Conservation (phyloP, 2,113 vertebrate genomes). For the Perccottus glenii region DNA sequence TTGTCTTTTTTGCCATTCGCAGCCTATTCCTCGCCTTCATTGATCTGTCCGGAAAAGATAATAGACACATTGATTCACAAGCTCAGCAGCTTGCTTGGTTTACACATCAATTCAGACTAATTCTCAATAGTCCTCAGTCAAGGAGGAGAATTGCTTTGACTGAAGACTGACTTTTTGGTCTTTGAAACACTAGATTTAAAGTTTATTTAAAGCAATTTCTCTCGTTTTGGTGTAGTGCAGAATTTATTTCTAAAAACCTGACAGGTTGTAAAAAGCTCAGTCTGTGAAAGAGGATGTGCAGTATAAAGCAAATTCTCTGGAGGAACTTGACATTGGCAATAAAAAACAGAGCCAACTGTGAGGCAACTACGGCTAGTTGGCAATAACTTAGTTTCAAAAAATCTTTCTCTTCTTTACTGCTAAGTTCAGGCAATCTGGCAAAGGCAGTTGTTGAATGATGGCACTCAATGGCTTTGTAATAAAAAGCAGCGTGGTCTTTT, state of each 20-base stretch:
- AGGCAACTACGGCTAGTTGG: slow-evolving; percentile 7
- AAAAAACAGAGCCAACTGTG: slow-evolving; percentile 21
- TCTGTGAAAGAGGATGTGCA: not conserved
- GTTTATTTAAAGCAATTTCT: not conserved
- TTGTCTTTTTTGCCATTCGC: slow-evolving; percentile 41
- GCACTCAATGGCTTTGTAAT: slow-evolving; percentile 15
- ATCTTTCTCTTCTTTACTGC: slow-evolving; percentile 17
- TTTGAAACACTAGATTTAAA: slow-evolving; percentile 9
- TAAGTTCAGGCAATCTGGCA: slow-evolving; percentile 7
- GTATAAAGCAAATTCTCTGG: slow-evolving; percentile 7
- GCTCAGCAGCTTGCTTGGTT: slow-evolving; percentile 67
- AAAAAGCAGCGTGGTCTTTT: slow-evolving; percentile 36
- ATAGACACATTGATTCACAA: slow-evolving; percentile 75
- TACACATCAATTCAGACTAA: slow-evolving; percentile 65
- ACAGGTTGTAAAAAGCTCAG: not conserved
- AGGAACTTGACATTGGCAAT: slow-evolving; percentile 22
- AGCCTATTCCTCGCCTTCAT: slow-evolving; percentile 59
- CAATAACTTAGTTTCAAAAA: slow-evolving; percentile 32
- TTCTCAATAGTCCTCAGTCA: slow-evolving; percentile 54
- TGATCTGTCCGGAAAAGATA: slow-evolving; percentile 70
- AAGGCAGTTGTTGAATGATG: slow-evolving; percentile 11
- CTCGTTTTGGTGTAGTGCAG: not conserved
- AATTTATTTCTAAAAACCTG: slow-evolving; percentile 16
- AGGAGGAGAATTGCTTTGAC: slow-evolving; percentile 42
- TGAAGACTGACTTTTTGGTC: slow-evolving; percentile 22